Conservation (phyloP, 2,113 vertebrate genomes). For the Etia nguti region DNA sequence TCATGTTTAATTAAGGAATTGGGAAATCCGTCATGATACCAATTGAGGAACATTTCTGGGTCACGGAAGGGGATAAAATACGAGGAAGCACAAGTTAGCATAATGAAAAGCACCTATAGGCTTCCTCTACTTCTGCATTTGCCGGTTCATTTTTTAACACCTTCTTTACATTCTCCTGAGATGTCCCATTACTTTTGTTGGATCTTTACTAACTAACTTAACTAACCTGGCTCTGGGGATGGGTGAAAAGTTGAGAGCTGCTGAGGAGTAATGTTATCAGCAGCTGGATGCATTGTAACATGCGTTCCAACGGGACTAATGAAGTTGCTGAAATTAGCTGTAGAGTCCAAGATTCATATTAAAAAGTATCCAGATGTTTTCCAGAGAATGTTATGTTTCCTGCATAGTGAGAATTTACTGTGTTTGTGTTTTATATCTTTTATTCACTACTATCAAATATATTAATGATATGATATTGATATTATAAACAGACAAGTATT, state of each 20-base stretch:
- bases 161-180: not conserved
- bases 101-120: not conserved
- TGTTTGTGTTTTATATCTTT: not conserved
- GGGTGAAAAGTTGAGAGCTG: not conserved
- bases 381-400: not conserved
- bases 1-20: not conserved
- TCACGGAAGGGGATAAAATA: accelerated
- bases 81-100: not conserved
- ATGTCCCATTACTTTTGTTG: not conserved
- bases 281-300: not conserved
- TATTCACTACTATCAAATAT: not conserved
- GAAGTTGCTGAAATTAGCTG: not conserved
- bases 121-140: not conserved
- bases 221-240: not conserved
- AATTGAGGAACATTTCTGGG: not conserved
- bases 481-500: not conserved
- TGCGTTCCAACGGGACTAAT: not conserved
- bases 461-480: not conserved
- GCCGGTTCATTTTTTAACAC: not conserved
- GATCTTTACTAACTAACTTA: not conserved
- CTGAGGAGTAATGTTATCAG: not conserved
- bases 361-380: not conserved
- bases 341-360: not conserved
- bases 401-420: not conserved
- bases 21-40: not conserved